A percentile compares a stretch with the other conserved stretches of the same genome.
phyloP scores from a whole-genome alignment of 2,797 vertebrate species.

The Falco columbarius region DNA sequence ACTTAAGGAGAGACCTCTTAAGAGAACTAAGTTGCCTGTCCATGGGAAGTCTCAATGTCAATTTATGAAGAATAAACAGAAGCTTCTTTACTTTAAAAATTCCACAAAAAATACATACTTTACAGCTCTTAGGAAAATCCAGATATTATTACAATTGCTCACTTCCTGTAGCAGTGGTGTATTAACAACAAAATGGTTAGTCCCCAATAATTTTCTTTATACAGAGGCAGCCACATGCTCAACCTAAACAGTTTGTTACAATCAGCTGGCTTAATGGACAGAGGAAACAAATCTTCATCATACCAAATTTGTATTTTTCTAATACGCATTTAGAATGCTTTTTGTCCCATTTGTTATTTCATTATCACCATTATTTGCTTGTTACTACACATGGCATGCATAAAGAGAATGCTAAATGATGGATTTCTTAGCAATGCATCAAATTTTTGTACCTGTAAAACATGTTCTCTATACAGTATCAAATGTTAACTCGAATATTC shows the following conservation, averaged over 20 bases:
- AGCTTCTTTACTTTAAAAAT: neutral
- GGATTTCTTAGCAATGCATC: neutral
- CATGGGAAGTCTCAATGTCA: neutral
- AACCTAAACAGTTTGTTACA: neutral
- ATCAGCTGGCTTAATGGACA: neutral
- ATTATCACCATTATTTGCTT: neutral
- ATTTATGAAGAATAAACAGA: neutral
- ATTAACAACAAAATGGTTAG: neutral
- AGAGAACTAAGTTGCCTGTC: neutral
- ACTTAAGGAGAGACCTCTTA: neutral
- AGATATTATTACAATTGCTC: neutral
- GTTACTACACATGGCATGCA: neutral
- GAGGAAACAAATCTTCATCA: neutral
- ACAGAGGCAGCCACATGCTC: neutral
- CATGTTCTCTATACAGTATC: no score
- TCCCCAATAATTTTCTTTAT: neutral
- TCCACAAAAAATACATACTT: neutral
- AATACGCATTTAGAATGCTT: neutral
- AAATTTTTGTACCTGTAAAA: neutral
- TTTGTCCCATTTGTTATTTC: neutral
- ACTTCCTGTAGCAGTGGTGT: neutral
- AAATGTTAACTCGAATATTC: neutral
- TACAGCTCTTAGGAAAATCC: neutral
- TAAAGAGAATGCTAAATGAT: rapidly evolving
- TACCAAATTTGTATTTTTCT: neutral